Percentiles rank a stretch among this genome's conserved stretches.
Evolutionary conservation across 2,888 invertebrate genomes (phyloP).

Genomic region (Platycheirus albimanus): DNA sequence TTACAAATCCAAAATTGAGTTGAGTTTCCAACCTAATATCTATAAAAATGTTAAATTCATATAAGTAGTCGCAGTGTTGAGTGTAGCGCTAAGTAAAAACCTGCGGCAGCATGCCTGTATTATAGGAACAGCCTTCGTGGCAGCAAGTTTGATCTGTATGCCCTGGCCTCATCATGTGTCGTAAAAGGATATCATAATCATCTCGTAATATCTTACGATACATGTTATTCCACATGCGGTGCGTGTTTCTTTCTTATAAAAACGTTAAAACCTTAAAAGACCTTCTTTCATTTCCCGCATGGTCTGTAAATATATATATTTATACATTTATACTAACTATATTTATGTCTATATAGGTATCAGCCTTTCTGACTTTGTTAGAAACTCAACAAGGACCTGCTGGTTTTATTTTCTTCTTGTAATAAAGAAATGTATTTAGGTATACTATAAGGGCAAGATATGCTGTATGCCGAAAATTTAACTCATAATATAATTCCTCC

Average conservation of each 20-base stretch:
- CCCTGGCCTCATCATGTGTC: constrained; percentile 40
- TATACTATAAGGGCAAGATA: too few species aligned
- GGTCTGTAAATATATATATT: neutral
- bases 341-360: neutral
- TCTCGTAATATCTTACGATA: constrained; percentile 76
- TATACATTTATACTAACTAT: neutral
- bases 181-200: constrained; percentile 81
- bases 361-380: constrained; percentile 1
- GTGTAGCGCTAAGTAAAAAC: constrained; percentile 4
- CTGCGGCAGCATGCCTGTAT: constrained; percentile 41
- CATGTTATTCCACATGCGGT: constrained; percentile 75
- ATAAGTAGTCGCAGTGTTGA: constrained; percentile 24
- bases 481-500: too few species aligned
- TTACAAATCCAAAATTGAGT: constrained; percentile 67
- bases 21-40: constrained; percentile 68
- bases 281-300: neutral
- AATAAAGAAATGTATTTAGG: too few species aligned
- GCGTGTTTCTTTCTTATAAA: constrained; percentile 54
- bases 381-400: constrained; percentile 43
- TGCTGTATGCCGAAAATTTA: too few species aligned
- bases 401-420: constrained; percentile 14
- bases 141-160: neutral
- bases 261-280: neutral
- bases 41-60: constrained; percentile 68
- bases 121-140: constrained; percentile 6